Percentiles rank a stretch among this genome's conserved stretches.
Evolutionary conservation across 1,140 invertebrate genomes (phyloP).

Genomic region (Ceratitis capitata): DNA sequence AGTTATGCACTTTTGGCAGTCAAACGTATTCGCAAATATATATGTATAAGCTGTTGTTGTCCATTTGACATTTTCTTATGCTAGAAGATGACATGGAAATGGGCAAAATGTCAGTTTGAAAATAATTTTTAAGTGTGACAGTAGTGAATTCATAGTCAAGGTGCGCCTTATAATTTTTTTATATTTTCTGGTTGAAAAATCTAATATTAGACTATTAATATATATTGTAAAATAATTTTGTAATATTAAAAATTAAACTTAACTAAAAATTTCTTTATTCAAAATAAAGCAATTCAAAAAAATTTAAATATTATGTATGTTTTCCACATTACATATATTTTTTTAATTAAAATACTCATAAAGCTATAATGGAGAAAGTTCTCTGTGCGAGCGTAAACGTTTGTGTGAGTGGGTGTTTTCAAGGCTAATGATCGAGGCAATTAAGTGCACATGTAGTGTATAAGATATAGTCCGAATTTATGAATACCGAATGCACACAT

Average conservation of each 20-base stretch:
- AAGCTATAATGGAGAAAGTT: background rate
- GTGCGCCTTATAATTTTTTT: conserved; percentile 12
- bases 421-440: background rate
- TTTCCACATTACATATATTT: background rate
- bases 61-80: background rate
- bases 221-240: too few relatives aligned
- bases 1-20: background rate
- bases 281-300: too few relatives aligned
- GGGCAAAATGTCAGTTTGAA: conserved; percentile 40
- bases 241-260: too few relatives aligned
- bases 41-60: background rate
- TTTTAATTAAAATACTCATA: background rate
- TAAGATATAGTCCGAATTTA: too few relatives aligned
- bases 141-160: conserved; percentile 43
- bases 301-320: background rate
- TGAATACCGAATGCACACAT: too few relatives aligned
- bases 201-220: too few relatives aligned
- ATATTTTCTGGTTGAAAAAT: too few relatives aligned
- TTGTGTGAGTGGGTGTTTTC: background rate
- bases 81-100: conserved; percentile 7
- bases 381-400: background rate
- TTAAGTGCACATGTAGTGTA: background rate
- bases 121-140: conserved; percentile 44
- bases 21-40: background rate
- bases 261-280: too few relatives aligned